phyloP scores from a whole-genome alignment of 2,797 vertebrate species.

The Lepilemur ruficaudatus region DNA sequence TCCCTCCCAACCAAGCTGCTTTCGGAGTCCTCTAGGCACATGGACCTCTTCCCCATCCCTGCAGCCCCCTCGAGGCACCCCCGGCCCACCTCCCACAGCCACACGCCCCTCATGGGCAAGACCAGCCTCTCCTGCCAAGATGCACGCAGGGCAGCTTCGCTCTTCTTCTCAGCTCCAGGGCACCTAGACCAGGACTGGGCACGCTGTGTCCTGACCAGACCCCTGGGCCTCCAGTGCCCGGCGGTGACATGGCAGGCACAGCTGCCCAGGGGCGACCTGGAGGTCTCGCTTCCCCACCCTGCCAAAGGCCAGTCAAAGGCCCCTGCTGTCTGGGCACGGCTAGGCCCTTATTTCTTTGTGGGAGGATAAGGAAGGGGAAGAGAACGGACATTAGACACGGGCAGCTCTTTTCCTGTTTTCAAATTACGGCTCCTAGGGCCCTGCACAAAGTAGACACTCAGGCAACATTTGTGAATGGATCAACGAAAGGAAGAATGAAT shows the following conservation, averaged over 20 bases:
- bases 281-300: not conserved
- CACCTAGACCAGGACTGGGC: not conserved
- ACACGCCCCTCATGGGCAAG: accelerated
- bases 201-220: accelerated
- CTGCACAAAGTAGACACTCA: not conserved
- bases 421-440: not conserved
- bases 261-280: not conserved
- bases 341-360: not conserved
- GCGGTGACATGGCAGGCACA: not conserved
- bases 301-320: not conserved
- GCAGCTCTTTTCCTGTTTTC: not conserved
- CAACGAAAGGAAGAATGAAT: not conserved
- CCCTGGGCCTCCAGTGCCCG: not conserved
- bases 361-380: not conserved
- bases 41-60: not conserved
- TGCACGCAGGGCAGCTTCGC: not conserved
- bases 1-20: not conserved
- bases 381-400: accelerated
- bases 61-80: not conserved
- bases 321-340: accelerated
- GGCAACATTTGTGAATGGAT: not conserved
- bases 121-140: not conserved
- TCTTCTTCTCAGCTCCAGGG: accelerated
- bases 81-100: too few species aligned
- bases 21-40: not conserved